These are phyloP conservation scores for Camponotus floridanus DNA, from an alignment of 1,140 invertebrate genomes.

Conservation along the genomic window DNA sequence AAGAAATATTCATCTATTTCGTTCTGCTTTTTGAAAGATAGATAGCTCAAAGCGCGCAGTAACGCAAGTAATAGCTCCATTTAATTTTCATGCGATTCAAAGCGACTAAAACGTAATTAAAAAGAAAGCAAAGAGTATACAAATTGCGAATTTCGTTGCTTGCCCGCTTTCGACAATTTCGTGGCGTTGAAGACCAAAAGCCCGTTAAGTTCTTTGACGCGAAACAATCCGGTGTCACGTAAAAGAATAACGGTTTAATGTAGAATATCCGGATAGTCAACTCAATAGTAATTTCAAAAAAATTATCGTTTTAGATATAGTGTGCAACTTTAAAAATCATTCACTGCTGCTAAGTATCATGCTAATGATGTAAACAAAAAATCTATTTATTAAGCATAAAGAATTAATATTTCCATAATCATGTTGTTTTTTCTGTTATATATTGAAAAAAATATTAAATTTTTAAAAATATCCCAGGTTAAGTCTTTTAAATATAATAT, in stretches of 20 bases:
- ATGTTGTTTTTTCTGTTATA: background rate
- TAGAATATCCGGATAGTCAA: slow-evolving; percentile 5
- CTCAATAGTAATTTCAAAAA: slow-evolving; percentile 3
- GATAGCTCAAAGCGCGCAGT: slow-evolving; percentile 47
- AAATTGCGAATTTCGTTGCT: slow-evolving; percentile 53
- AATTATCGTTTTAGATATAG: background rate
- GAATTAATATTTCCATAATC: slow-evolving; percentile 3
- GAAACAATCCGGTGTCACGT: slow-evolving; percentile 22
- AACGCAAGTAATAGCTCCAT: slow-evolving; percentile 31
- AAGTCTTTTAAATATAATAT: background rate
- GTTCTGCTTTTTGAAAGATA: slow-evolving; percentile 30
- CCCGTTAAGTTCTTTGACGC: slow-evolving; percentile 36
- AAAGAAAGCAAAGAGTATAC: slow-evolving; percentile 51
- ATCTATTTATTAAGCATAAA: slow-evolving; percentile 4
- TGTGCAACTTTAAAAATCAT: background rate
- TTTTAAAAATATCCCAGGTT: background rate
- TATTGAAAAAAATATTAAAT: background rate
- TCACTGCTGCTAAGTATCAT: background rate
- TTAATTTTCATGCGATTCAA: slow-evolving; percentile 56
- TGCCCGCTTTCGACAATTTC: slow-evolving; percentile 51
- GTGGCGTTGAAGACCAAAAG: slow-evolving; percentile 44
- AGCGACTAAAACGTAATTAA: slow-evolving; percentile 50
- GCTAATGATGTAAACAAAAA: background rate
- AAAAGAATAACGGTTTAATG: slow-evolving; percentile 35
- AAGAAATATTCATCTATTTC: slow-evolving; percentile 19